Percentiles rank a stretch among this genome's conserved stretches.
Conservation (phyloP, 2,797 vertebrate species). For the Danio choprae region DNA sequence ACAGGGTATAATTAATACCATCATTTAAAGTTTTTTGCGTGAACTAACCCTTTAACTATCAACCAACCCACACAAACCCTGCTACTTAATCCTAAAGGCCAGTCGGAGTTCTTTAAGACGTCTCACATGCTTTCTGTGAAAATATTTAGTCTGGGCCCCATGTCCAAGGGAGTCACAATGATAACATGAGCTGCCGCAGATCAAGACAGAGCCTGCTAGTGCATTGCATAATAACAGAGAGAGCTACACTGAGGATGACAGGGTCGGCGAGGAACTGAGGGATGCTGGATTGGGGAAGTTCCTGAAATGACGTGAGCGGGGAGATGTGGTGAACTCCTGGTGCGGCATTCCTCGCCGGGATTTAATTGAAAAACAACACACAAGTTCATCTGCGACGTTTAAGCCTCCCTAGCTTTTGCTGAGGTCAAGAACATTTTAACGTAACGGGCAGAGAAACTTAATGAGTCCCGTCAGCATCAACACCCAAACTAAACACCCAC, state of each 20-base stretch:
- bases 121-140: conserved; percentile 66
- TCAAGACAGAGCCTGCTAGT: conserved; percentile 50
- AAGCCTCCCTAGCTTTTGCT: conserved; percentile 62
- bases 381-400: conserved; percentile 52
- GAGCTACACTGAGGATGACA: conserved; percentile 10
- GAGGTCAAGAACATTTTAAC: conserved; percentile 57
- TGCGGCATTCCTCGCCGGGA: conserved; percentile 27
- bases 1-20: too few species aligned
- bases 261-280: neutral
- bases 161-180: conserved; percentile 60
- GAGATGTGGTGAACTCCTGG: conserved; percentile 43
- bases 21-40: too few species aligned
- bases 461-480: conserved; percentile 62
- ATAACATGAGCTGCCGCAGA: conserved; percentile 59
- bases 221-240: conserved; percentile 44
- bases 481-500: conserved; percentile 60
- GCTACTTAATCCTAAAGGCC: conserved; percentile 51
- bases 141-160: conserved; percentile 67
- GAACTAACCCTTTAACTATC: conserved; percentile 16
- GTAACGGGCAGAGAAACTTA: conserved; percentile 50
- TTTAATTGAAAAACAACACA: conserved; percentile 73
- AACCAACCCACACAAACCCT: conserved; percentile 36
- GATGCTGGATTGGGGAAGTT: conserved; percentile 34
- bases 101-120: conserved; percentile 49
- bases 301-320: conserved; percentile 56